Conservation (phyloP, 1,140 invertebrate species). For the Drosophila pectinifera region DNA sequence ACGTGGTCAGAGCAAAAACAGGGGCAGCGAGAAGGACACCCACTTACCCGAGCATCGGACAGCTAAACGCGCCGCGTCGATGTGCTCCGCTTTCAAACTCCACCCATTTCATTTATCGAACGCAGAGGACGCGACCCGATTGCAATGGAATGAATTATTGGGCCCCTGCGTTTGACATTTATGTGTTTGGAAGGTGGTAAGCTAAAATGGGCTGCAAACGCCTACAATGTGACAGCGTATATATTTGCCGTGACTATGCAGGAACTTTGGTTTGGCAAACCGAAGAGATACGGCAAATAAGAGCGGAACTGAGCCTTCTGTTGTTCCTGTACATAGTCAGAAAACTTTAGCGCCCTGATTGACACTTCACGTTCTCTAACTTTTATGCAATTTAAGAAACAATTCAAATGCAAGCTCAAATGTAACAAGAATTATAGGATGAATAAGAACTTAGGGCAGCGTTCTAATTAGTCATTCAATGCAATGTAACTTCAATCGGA, state of each 20-base stretch:
- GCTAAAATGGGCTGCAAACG: constrained; percentile 16
- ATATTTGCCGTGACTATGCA: constrained; percentile 22
- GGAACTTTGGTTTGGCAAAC: background rate
- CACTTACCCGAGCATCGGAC: background rate
- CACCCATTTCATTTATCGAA: constrained; percentile 48
- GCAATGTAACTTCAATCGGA: too few species aligned
- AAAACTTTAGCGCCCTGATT: background rate
- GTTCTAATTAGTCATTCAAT: too few species aligned
- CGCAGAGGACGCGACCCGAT: constrained; percentile 38
- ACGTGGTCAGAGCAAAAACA: constrained; percentile 29
- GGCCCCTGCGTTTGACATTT: constrained; percentile 64
- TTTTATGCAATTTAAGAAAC: background rate
- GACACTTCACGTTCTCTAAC: background rate
- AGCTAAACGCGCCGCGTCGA: background rate
- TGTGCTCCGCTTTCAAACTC: background rate
- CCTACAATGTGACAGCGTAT: constrained; percentile 43
- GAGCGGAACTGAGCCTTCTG: background rate
- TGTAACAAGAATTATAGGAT: too few species aligned
- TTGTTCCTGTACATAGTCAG: background rate
- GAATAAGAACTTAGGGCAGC: too few species aligned
- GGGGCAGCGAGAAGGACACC: background rate
- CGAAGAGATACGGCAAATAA: background rate
- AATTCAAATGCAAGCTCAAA: too few species aligned
- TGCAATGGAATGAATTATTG: constrained; percentile 63
- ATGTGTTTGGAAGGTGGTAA: constrained; percentile 46